These are phyloP conservation scores for Myopa testacea DNA, from an alignment of 2,888 invertebrate genomes.

Conservation along the genomic window DNA sequence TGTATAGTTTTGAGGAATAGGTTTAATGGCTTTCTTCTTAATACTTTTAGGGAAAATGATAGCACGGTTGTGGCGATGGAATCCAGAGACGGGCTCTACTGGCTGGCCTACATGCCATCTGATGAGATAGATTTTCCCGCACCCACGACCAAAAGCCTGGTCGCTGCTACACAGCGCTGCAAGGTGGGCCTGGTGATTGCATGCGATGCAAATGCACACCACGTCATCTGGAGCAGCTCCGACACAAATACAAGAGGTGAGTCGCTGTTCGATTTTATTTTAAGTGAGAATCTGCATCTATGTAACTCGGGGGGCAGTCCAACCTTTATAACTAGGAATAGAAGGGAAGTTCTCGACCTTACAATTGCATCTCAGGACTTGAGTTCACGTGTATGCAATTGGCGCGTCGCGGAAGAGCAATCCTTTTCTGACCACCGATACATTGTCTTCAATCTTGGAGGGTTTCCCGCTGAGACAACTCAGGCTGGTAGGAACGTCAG, in stretches of 20 bases:
- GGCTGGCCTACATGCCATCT: background rate
- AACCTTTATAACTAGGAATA: no score
- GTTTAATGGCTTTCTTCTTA: background rate
- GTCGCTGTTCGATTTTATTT: background rate
- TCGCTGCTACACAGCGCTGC: background rate
- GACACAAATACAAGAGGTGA: background rate
- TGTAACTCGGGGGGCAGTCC: no score
- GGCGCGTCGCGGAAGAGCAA: background rate
- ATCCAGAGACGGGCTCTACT: no score
- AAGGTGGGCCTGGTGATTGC: background rate
- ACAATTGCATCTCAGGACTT: background rate
- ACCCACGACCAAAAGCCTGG: background rate
- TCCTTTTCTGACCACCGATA: slow-evolving; percentile 2
- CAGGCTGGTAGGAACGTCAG: background rate
- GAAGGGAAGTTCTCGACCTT: background rate
- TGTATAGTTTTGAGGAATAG: background rate
- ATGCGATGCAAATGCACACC: background rate
- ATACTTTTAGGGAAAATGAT: no score
- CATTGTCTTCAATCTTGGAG: background rate
- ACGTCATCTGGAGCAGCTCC: background rate
- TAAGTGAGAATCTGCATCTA: no score
- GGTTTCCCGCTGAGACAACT: background rate
- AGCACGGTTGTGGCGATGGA: no score
- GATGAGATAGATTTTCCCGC: background rate
- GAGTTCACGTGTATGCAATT: background rate